Evolutionary conservation across 2,888 invertebrate genomes (phyloP).

Genomic region (Acanthopleura granulata): DNA sequence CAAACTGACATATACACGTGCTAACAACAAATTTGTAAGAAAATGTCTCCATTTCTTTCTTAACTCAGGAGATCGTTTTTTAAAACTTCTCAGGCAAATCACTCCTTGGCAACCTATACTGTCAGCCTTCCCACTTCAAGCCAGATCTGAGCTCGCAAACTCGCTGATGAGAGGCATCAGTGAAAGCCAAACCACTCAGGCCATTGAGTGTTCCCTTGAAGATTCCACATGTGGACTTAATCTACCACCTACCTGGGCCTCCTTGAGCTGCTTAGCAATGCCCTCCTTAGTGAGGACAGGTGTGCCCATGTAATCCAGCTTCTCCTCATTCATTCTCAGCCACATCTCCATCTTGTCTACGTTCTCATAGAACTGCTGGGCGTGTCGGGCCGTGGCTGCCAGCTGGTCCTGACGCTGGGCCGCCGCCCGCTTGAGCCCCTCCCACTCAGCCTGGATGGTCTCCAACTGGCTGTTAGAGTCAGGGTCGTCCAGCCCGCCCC

Average conservation of each 20-base stretch:
- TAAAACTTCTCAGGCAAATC: too few species aligned
- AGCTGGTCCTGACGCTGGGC: slow-evolving; percentile 75
- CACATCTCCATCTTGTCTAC: slow-evolving; percentile 79
- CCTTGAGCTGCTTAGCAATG: slow-evolving; percentile 87
- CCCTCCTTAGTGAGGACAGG: slow-evolving; percentile 81
- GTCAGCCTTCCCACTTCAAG: too few species aligned
- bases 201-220: too few species aligned
- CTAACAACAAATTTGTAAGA: too few species aligned
- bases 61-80: too few species aligned
- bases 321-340: slow-evolving; percentile 88
- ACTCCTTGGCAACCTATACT: too few species aligned
- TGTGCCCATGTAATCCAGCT: slow-evolving; percentile 77
- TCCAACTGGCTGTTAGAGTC: slow-evolving; percentile 82
- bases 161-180: too few species aligned
- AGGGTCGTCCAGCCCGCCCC: slow-evolving; percentile 60
- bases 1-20: too few species aligned
- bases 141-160: too few species aligned
- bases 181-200: too few species aligned
- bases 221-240: background rate
- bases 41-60: too few species aligned
- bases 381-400: slow-evolving; percentile 76
- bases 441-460: slow-evolving; percentile 91
- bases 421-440: slow-evolving; percentile 88
- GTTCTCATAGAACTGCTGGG: slow-evolving; percentile 83
- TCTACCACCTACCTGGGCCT: slow-evolving; percentile 76